A percentile compares a stretch with the other conserved stretches of the same genome.
Evolutionary conservation across 2,797 vertebrate genomes (phyloP).

Genomic region (Tangara arthus): DNA sequence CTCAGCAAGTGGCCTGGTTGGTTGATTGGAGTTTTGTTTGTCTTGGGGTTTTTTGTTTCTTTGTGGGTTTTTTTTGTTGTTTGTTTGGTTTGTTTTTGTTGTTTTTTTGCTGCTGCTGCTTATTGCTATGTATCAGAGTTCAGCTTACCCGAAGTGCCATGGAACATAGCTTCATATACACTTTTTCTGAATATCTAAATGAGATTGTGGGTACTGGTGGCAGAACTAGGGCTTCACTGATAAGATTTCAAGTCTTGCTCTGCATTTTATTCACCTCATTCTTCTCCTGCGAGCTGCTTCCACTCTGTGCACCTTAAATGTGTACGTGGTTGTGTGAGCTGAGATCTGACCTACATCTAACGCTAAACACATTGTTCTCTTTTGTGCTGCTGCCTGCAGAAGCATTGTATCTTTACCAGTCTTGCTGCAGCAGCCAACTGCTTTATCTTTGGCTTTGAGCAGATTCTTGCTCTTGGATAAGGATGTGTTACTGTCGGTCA

Average conservation of each 20-base stretch:
- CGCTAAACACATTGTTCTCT: neutral
- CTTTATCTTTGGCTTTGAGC: constrained; percentile 42
- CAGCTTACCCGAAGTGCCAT: neutral
- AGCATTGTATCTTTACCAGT: constrained; percentile 11
- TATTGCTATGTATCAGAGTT: neutral
- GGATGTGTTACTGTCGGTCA: neutral
- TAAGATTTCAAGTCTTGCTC: constrained; percentile 10
- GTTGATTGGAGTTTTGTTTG: neutral
- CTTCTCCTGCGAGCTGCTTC: neutral
- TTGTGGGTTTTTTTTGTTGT: neutral
- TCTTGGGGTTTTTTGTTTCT: neutral
- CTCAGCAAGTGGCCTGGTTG: neutral
- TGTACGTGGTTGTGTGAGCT: constrained; percentile 2
- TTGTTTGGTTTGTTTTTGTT: neutral
- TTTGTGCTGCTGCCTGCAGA: constrained; percentile 23
- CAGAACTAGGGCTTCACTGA: neutral
- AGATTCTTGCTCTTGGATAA: constrained; percentile 20
- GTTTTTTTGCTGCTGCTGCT: neutral
- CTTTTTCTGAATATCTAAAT: neutral
- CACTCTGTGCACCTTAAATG: neutral
- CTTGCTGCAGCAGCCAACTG: constrained; percentile 24
- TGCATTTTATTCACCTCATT: neutral
- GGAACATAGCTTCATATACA: neutral
- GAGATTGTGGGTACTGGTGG: neutral
- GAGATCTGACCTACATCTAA: constrained; percentile 60